phyloP scores from a whole-genome alignment of 2,888 invertebrate species.

The Hyposoter didymator region DNA sequence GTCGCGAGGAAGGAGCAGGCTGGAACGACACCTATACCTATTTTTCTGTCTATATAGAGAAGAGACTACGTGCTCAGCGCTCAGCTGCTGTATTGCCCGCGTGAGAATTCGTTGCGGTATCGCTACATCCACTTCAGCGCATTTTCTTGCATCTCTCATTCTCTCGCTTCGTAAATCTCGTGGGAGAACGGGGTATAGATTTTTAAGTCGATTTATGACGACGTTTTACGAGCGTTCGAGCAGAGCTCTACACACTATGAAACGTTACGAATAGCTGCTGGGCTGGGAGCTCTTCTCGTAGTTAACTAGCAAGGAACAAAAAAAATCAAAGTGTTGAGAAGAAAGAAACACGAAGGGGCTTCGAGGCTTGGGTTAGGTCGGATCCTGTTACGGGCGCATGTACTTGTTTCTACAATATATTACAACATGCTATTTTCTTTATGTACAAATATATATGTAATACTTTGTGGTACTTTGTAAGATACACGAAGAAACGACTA shows the following conservation, averaged over 20 bases:
- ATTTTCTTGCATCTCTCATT: slow-evolving; percentile 15
- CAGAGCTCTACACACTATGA: neutral
- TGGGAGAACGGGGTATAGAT: slow-evolving; percentile 70
- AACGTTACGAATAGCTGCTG: slow-evolving; percentile 3
- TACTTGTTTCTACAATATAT: slow-evolving; percentile 41
- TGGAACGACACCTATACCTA: slow-evolving; percentile 18
- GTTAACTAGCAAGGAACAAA: slow-evolving; percentile 6
- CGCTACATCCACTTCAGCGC: slow-evolving; percentile 4
- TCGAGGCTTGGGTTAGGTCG: slow-evolving; percentile 46
- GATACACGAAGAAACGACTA: slow-evolving; percentile 41
- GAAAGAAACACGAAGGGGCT: slow-evolving; percentile 26
- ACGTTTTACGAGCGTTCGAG: slow-evolving; percentile 67
- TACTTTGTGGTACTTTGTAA: slow-evolving; percentile 14
- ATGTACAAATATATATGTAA: neutral
- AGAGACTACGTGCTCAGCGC: neutral
- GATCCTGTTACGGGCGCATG: slow-evolving; percentile 47
- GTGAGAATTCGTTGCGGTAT: slow-evolving; percentile 60
- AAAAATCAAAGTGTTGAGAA: slow-evolving; percentile 15
- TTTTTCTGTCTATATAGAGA: neutral
- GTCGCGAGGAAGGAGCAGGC: slow-evolving; percentile 31
- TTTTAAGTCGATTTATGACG: slow-evolving; percentile 71
- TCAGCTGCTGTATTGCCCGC: slow-evolving; percentile 27
- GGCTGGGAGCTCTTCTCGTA: slow-evolving; percentile 20
- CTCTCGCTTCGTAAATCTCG: slow-evolving; percentile 66
- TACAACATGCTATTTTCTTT: slow-evolving; percentile 31